phyloP scores from a whole-genome alignment of 2,113 vertebrate species.

The Candoia aspera region DNA sequence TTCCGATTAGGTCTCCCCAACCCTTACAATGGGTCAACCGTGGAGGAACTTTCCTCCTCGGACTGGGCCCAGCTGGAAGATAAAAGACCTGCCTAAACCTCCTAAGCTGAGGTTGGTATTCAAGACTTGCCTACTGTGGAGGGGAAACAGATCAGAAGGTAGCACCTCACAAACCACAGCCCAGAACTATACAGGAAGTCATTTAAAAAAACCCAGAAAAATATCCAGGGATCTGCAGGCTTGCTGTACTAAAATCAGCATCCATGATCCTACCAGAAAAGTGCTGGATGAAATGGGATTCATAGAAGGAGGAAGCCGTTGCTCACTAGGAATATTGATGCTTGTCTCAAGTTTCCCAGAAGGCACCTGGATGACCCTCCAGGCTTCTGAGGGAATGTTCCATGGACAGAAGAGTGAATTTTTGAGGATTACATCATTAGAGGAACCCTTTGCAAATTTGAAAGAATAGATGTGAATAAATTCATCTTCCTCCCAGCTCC shows the following conservation, averaged over 20 bases:
- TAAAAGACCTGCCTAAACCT: neutral
- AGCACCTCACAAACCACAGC: neutral
- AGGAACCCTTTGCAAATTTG: too few relatives aligned
- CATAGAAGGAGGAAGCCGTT: too few relatives aligned
- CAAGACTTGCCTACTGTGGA: neutral
- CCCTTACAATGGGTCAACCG: neutral
- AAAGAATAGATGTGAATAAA: too few relatives aligned
- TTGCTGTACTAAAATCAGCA: neutral
- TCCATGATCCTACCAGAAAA: neutral
- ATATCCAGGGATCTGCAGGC: neutral
- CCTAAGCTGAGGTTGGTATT: neutral
- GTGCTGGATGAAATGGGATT: neutral
- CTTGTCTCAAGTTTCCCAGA: too few relatives aligned
- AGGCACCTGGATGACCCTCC: too few relatives aligned
- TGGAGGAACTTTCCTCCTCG: neutral
- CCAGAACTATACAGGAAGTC: neutral
- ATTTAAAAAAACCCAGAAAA: neutral
- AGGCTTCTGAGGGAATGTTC: too few relatives aligned
- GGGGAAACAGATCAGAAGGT: neutral
- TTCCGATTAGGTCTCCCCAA: neutral
- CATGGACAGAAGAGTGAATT: too few relatives aligned
- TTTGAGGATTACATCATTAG: too few relatives aligned
- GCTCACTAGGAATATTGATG: too few relatives aligned
- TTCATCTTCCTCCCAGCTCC: too few relatives aligned
- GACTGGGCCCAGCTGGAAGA: neutral